Conservation (phyloP, 1,140 invertebrate genomes). For the Liolophura sinensis region DNA sequence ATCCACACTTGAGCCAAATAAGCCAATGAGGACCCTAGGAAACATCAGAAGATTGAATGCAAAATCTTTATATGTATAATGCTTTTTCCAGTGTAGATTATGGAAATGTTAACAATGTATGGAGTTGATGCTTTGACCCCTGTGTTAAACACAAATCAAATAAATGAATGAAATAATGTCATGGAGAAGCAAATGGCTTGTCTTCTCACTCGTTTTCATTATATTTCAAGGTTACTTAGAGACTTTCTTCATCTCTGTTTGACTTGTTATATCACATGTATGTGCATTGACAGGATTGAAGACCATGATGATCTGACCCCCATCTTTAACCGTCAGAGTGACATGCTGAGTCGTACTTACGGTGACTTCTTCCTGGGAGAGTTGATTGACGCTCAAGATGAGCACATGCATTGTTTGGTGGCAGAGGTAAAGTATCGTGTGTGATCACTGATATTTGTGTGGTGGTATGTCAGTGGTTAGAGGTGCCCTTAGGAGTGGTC, state of each 20-base stretch:
- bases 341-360: conserved; percentile 65
- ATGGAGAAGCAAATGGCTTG: background rate
- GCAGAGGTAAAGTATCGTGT: conserved; percentile 48
- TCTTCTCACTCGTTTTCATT: background rate
- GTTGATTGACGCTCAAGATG: conserved; percentile 66
- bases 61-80: too few relatives aligned
- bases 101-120: too few relatives aligned
- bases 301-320: conserved; percentile 74
- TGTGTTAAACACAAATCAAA: background rate
- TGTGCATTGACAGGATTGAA: conserved; percentile 64
- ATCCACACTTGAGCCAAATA: too few relatives aligned
- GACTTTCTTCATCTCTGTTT: background rate
- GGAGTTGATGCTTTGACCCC: too few relatives aligned
- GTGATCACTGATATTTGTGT: too few relatives aligned
- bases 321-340: conserved; percentile 66
- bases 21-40: too few relatives aligned
- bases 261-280: background rate
- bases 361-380: conserved; percentile 75
- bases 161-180: background rate
- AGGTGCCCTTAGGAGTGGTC: too few relatives aligned
- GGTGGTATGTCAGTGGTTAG: too few relatives aligned
- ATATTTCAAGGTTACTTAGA: too few relatives aligned
- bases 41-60: too few relatives aligned
- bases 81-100: too few relatives aligned
- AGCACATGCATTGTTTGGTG: conserved; percentile 58